phyloP scores from a whole-genome alignment of 2,888 invertebrate species.

The Lithophane semibrunnea region DNA sequence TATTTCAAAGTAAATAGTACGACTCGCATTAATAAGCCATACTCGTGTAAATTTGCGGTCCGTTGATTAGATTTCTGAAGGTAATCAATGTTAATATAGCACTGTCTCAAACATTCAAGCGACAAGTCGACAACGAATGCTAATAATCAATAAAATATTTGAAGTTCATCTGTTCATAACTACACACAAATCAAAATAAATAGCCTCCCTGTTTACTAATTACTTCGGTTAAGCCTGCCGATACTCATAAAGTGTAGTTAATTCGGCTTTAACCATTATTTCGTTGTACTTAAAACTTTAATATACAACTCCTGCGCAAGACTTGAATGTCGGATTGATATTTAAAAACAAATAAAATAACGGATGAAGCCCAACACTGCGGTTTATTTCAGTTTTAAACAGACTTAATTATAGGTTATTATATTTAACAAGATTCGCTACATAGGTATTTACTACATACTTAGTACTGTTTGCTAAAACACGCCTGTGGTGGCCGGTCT shows the following conservation, averaged over 20 bases:
- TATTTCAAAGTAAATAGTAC: constrained; percentile 26
- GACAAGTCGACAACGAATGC: neutral
- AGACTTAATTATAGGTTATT: neutral
- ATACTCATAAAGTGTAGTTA: constrained; percentile 14
- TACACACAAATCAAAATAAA: no score
- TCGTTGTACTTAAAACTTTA: constrained; percentile 6
- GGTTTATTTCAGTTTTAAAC: neutral
- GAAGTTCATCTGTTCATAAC: neutral
- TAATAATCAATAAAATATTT: neutral
- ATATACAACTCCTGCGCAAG: neutral
- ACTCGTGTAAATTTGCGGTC: neutral
- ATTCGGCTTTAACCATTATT: neutral
- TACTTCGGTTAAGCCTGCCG: neutral
- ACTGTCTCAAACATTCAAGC: neutral
- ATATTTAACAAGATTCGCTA: neutral
- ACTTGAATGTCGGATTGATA: constrained; percentile 7
- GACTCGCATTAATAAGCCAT: neutral
- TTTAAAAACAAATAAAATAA: constrained; percentile 27
- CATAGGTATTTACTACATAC: no score
- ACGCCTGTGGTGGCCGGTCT: neutral
- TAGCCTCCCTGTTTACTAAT: neutral
- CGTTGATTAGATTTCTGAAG: constrained; percentile 1
- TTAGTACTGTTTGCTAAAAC: neutral
- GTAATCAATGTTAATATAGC: neutral
- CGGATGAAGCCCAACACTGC: neutral